A percentile compares a stretch with the other conserved stretches of the same genome.
These are phyloP conservation scores for Volucella inflata DNA, from an alignment of 2,888 invertebrate genomes.

Conservation along the genomic window DNA sequence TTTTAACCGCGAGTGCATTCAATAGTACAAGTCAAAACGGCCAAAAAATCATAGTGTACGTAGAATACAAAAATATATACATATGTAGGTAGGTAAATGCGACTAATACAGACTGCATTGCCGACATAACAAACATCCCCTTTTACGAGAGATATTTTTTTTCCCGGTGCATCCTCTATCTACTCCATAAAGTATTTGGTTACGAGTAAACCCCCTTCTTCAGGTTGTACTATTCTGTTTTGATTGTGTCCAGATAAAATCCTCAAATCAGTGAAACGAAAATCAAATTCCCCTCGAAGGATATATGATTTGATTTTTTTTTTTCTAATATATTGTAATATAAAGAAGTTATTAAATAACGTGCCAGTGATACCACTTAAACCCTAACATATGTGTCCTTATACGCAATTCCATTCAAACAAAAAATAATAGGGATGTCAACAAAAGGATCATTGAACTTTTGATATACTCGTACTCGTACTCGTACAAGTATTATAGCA, in stretches of 20 bases:
- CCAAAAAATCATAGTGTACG: slow-evolving; percentile 7
- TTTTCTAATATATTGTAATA: no score
- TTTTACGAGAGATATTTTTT: slow-evolving; percentile 18
- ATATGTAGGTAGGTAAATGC: slow-evolving; percentile 16
- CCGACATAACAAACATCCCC: slow-evolving; percentile 69
- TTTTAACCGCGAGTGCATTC: slow-evolving; percentile 62
- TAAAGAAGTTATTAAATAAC: not conserved
- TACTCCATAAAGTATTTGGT: slow-evolving; percentile 16
- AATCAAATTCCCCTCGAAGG: not conserved
- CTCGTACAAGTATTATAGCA: slow-evolving; percentile 37
- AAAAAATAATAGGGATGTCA: slow-evolving; percentile 64
- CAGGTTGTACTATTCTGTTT: slow-evolving; percentile 71
- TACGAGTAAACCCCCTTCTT: slow-evolving; percentile 36
- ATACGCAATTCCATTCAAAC: slow-evolving; percentile 51
- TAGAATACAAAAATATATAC: slow-evolving; percentile 11
- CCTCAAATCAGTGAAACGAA: slow-evolving; percentile 5
- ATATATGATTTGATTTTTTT: not conserved
- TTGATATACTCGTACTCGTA: no score
- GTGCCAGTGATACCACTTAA: slow-evolving; percentile 55
- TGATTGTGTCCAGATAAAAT: slow-evolving; percentile 49
- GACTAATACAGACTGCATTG: slow-evolving; percentile 60
- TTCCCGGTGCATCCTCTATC: slow-evolving; percentile 37
- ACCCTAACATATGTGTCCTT: slow-evolving; percentile 56
- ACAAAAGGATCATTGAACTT: slow-evolving; percentile 75
- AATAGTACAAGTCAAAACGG: slow-evolving; percentile 39